Conservation (phyloP, 2,113 vertebrate genomes). For the Grallaria varia region DNA sequence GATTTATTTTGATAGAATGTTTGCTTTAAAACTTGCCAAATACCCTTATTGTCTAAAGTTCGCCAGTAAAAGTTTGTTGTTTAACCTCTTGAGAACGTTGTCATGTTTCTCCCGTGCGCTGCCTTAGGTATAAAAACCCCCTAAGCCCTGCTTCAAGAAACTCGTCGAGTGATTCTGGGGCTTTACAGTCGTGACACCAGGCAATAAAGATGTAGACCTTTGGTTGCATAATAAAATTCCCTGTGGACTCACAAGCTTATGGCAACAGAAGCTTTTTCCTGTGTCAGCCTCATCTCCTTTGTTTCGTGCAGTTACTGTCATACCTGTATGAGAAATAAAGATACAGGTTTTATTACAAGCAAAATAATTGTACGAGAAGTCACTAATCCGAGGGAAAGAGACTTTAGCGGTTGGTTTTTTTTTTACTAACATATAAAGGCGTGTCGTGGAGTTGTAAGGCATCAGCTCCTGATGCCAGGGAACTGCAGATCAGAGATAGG, state of each 20-base stretch:
- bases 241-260: neutral
- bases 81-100: neutral
- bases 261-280: neutral
- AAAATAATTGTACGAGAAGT: too few species aligned
- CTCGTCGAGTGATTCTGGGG: rapidly evolving
- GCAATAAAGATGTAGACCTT: neutral
- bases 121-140: neutral
- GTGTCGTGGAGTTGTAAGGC: too few species aligned
- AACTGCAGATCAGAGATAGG: too few species aligned
- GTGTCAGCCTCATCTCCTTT: neutral
- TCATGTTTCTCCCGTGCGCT: neutral
- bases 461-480: too few species aligned
- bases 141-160: neutral
- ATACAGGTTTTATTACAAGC: too few species aligned
- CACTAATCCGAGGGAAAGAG: too few species aligned
- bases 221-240: neutral
- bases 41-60: neutral
- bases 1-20: neutral
- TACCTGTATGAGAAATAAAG: too few species aligned
- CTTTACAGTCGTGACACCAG: neutral
- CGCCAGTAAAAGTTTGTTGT: neutral
- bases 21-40: neutral
- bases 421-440: too few species aligned
- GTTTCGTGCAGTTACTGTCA: neutral
- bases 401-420: too few species aligned